Evolutionary conservation across 2,113 vertebrate genomes (phyloP), one percentile per base, ranked within the genome.

Genomic region (Piliocolobus tephrosceles): DNA sequence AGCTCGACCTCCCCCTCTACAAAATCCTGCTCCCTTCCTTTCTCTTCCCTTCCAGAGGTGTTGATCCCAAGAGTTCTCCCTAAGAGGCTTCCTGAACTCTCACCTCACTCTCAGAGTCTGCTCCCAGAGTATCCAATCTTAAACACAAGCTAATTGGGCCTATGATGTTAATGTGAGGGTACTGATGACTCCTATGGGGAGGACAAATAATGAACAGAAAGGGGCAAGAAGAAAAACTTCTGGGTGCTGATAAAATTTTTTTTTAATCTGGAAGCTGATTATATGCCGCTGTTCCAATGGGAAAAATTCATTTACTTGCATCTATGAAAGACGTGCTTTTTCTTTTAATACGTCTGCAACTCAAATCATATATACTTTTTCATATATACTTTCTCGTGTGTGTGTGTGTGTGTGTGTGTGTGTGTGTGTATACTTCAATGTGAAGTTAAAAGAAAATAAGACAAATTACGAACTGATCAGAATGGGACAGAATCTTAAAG

Each of bases 401-500:
- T 47, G 47, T 47, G 47, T 47, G 11, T 47, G 47, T 47, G 47
- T 47, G 47, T 47, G 47, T 47, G 47, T 50, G 47, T 50, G 10
- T 45, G 35, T 32, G 8, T 57, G 3, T 57, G 1, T 86, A 86
- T 12, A 90, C 30, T 73, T 87, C 30, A 84, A 93, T 27, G 84
- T 32, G 66, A 91, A 91, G 61, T 70, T 50, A 84, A 80, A 96
- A 89, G 40, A 86, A 90, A 89, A 23, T 23, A 50, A 92, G 38
- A 72, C 22, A 83, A 68, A 75, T 55, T 30, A 93, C 55, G 47
- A 96, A 85, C 80, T 7, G 1, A 57, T 23, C 35, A 84, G 16
- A 91, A 73, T 18, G 23, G 22, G 57, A 64, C 16, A 80, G 57
- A 92, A 81, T 4, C n/a, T 80, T 80, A 40, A 45, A 88, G 43